Percentiles rank a stretch among this genome's conserved stretches.
phyloP scores from a whole-genome alignment of 2,888 invertebrate genomes.

The Trachelus troglodyta region DNA sequence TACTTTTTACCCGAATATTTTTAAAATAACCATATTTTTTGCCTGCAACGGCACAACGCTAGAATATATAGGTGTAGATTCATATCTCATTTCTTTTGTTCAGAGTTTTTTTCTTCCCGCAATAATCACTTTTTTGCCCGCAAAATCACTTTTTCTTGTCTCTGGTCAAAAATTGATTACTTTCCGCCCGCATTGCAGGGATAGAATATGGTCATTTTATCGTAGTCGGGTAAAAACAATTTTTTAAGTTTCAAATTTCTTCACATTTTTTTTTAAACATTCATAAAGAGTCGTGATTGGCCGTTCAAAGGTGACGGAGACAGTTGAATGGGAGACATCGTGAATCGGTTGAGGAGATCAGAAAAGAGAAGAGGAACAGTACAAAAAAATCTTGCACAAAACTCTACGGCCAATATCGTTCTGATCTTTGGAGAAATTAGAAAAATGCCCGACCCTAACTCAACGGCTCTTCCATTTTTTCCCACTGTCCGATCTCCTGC shows the following conservation, averaged over 20 bases:
- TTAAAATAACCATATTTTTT: too few species aligned
- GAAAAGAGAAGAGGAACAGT: neutral
- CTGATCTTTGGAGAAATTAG: neutral
- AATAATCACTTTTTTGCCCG: too few species aligned
- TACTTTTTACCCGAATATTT: too few species aligned
- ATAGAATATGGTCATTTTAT: too few species aligned
- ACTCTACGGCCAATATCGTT: neutral
- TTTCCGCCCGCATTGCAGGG: too few species aligned
- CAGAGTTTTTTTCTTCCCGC: too few species aligned
- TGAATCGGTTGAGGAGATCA: neutral
- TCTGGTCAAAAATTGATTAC: too few species aligned
- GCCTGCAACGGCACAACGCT: too few species aligned
- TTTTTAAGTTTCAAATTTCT: neutral
- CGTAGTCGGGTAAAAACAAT: neutral
- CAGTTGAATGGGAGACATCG: neutral
- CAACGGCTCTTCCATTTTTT: neutral
- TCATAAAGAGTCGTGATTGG: neutral
- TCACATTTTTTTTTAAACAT: neutral
- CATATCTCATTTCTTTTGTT: too few species aligned
- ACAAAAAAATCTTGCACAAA: neutral
- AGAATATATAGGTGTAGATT: too few species aligned
- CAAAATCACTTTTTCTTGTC: too few species aligned
- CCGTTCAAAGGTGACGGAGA: neutral
- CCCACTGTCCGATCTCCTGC: neutral
- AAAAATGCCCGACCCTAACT: neutral